Base-by-base conservation (phyloP, 2,888 invertebrate genomes). In the Drosophila anomelani region DNA sequence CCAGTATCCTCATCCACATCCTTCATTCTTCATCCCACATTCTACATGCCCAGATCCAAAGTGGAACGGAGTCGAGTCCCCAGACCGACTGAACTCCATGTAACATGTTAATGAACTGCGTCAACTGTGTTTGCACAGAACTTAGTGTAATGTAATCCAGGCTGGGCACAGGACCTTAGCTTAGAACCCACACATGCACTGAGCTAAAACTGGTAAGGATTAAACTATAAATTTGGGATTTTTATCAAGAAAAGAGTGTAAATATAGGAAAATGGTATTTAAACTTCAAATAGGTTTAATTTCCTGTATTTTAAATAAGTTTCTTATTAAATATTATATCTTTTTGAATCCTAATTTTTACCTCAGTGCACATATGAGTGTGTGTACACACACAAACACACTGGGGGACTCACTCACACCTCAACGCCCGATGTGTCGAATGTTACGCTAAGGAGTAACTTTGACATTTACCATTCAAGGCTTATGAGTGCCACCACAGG, bases 41-140 rank as follows among this genome's bases (percentile, higher is more conserved):
- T 49, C 64, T 26, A 29, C 26, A 44, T 44, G 44, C 60, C 13
- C 17, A 36, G 26, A 58, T 56, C 56, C 71, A 74, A 83, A 86
- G 88, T 84, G 77, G 83, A 85, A 60, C 76, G 72, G 71, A 81
- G 86, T 80, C 69, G 80, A 80, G 64, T 66, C 64, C 86, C 80
- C 68, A 83, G 80, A 84, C 83, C 70, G 62, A 75, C 81, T 78
- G 75, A 72, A 81, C 81, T 89, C 84, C 88, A 88, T 89, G 85
- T 85, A 88, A 89, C 87, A 89, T 90, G 90, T 87, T 90, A 89
- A 87, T 87, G 85, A 87, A 90, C 89, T 87, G 89, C 88, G 79
- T 84, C 88, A 85, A 82, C 90, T 81, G 83, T 90, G 89, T 90
- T 89, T 90, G 89, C 88, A 85, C 79, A 87, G 78, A 89, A 86